Percentiles rank a stretch among this genome's conserved stretches.
These are phyloP conservation scores for Rhaphigaster nebulosa DNA, from an alignment of 2,888 invertebrate genomes.

Conservation along the genomic window DNA sequence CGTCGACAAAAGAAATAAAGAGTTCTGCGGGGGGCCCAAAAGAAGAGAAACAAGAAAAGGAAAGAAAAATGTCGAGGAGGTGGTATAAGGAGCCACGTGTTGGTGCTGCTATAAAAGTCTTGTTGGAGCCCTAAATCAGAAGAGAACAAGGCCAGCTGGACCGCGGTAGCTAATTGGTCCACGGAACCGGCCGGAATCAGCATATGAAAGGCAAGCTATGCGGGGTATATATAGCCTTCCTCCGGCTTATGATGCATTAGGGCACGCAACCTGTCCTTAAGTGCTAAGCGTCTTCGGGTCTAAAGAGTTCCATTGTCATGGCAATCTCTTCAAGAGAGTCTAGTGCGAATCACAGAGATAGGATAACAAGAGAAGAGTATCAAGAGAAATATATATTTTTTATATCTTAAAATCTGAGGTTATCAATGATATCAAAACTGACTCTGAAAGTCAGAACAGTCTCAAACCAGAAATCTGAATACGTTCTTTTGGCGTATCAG, in stretches of 20 bases:
- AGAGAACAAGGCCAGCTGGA: conserved; percentile 1
- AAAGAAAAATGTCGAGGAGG: conserved; percentile 1
- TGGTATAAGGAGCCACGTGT: conserved; percentile 28
- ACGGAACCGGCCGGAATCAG: conserved; percentile 45
- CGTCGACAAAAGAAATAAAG: conserved; percentile 47
- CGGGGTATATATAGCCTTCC: not conserved
- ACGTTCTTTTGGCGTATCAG: too few relatives aligned
- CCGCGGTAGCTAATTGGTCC: conserved; percentile 54
- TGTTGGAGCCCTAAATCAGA: not conserved
- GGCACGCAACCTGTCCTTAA: not conserved
- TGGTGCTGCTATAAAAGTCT: not conserved
- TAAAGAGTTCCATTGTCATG: too few relatives aligned
- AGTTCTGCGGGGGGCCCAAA: conserved; percentile 13
- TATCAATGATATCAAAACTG: too few relatives aligned
- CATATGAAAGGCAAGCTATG: conserved; percentile 44
- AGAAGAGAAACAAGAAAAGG: not conserved
- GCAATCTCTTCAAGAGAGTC: too few relatives aligned
- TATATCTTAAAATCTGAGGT: too few relatives aligned
- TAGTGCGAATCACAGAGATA: not conserved
- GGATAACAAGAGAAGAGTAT: too few relatives aligned
- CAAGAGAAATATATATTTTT: too few relatives aligned
- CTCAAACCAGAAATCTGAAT: too few relatives aligned
- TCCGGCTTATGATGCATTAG: not conserved
- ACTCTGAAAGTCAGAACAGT: too few relatives aligned
- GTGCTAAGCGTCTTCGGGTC: not conserved